phyloP scores from a whole-genome alignment of 2,113 vertebrate species.

The Rallus limicola region DNA sequence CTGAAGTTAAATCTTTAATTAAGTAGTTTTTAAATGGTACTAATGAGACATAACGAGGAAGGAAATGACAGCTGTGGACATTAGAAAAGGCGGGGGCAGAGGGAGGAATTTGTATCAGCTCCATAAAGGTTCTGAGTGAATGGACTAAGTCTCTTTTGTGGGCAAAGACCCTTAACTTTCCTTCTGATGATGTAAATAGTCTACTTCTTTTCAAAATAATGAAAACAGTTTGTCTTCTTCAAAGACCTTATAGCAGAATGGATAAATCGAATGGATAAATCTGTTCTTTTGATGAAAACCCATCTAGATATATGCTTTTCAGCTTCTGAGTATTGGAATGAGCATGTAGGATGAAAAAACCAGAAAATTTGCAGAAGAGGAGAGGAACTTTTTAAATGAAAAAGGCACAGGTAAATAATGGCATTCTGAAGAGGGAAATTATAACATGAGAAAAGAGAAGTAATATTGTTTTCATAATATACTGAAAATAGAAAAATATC shows the following conservation, averaged over 20 bases:
- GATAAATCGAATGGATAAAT: background rate
- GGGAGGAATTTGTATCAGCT: background rate
- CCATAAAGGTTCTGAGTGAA: background rate
- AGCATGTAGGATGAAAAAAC: background rate
- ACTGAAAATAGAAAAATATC: background rate
- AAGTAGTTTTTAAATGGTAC: background rate
- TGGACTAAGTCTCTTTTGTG: background rate
- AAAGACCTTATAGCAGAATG: background rate
- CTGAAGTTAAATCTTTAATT: background rate
- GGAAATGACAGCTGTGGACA: background rate
- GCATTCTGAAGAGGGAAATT: background rate
- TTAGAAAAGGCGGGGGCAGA: background rate
- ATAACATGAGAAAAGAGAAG: background rate
- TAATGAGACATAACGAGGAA: background rate
- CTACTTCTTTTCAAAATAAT: background rate
- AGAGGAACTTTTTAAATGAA: background rate
- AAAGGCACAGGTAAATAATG: background rate
- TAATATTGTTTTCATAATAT: background rate
- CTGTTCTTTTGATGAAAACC: background rate
- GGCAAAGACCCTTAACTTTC: background rate
- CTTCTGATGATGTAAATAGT: background rate
- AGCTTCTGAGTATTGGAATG: background rate
- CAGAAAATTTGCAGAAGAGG: background rate
- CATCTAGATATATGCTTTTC: background rate
- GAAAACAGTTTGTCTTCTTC: background rate